A percentile compares a stretch with the other conserved stretches of the same genome.
phyloP scores from a whole-genome alignment of 2,797 vertebrate genomes.

The Tenualosa ilisha region DNA sequence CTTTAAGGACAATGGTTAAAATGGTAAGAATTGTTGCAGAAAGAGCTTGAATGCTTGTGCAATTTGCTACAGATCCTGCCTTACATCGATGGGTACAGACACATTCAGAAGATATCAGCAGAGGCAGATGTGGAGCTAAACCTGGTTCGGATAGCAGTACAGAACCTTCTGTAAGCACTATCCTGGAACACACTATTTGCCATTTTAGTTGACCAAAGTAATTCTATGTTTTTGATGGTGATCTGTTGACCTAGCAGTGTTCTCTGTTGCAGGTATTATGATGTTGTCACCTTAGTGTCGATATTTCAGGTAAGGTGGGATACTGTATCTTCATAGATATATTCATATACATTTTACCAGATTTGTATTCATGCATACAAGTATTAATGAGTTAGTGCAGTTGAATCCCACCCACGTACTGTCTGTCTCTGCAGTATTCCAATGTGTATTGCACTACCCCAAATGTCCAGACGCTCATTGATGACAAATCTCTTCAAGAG shows the following conservation, averaged over 20 bases:
- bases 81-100: slow-evolving; percentile 94
- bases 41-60: background rate
- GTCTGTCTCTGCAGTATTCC: slow-evolving; percentile 81
- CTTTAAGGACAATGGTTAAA: background rate
- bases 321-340: background rate
- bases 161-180: slow-evolving; percentile 92
- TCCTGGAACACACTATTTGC: background rate
- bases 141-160: slow-evolving; percentile 94
- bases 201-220: background rate
- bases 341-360: background rate
- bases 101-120: slow-evolving; percentile 95
- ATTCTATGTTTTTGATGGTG: background rate
- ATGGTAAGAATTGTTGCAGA: background rate
- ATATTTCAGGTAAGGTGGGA: slow-evolving; percentile 87
- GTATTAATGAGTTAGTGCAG: background rate
- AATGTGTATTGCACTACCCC: slow-evolving; percentile 98
- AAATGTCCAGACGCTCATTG: slow-evolving; percentile 91
- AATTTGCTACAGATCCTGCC: slow-evolving; percentile 84
- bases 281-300: slow-evolving; percentile 90
- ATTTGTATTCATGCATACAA: background rate
- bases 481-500: slow-evolving; percentile 94
- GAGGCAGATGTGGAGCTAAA: slow-evolving; percentile 97
- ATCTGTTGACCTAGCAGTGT: background rate
- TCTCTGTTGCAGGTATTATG: slow-evolving; percentile 86
- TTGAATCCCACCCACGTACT: background rate